These are phyloP conservation scores for Hirtodrosophila duncani DNA, from an alignment of 2,888 invertebrate genomes.

Conservation along the genomic window DNA sequence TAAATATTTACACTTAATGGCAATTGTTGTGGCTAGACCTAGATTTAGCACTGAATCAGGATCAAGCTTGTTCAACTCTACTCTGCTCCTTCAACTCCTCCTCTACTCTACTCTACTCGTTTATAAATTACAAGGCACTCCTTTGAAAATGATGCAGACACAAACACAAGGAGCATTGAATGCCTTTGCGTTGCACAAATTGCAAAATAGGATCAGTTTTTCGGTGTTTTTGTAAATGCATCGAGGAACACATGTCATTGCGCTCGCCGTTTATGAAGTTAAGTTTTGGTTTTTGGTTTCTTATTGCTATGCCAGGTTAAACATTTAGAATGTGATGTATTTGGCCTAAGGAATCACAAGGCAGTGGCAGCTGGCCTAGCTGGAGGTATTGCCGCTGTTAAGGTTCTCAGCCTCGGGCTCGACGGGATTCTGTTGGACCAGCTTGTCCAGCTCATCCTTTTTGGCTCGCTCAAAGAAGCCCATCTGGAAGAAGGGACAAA, in stretches of 20 bases:
- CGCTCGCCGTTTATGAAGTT: constrained; percentile 3
- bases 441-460: constrained; percentile 79
- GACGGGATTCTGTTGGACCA: constrained; percentile 70
- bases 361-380: neutral
- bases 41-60: no score
- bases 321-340: constrained; percentile 37
- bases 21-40: constrained; percentile 54
- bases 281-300: constrained; percentile 36
- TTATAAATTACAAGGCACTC: constrained; percentile 47
- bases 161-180: constrained; percentile 44
- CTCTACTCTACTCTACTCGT: constrained; percentile 25
- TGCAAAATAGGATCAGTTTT: constrained; percentile 25
- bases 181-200: constrained; percentile 35
- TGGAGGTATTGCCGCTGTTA: constrained; percentile 57
- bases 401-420: constrained; percentile 74
- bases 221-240: constrained; percentile 15
- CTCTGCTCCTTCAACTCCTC: no score
- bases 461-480: constrained; percentile 80
- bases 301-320: constrained; percentile 8
- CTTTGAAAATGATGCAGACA: constrained; percentile 15
- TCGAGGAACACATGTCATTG: constrained; percentile 4
- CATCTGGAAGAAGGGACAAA: constrained; percentile 60
- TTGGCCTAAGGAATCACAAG: neutral
- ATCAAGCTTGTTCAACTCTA: no score
- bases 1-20: constrained; percentile 70